Evolutionary conservation across 2,797 vertebrate genomes (phyloP), one percentile per base, ranked within the genome.

Genomic region (Cyclopterus lumpus): DNA sequence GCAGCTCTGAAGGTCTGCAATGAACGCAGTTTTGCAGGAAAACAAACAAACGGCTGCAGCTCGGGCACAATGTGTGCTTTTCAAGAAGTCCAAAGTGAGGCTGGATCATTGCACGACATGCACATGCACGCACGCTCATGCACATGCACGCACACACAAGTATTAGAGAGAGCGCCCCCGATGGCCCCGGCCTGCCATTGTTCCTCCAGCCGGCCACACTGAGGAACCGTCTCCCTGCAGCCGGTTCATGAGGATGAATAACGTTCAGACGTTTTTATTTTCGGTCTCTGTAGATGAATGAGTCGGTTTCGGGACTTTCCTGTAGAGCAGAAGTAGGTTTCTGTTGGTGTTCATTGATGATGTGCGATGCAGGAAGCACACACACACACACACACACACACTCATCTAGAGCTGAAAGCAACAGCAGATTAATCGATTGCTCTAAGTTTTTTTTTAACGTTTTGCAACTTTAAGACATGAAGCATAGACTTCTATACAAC

Each of bases 51-150:
- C 46, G 83, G 79, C 84, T 87, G 86, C 77, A 69, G 86, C 77
- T 20, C 16, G 7, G 42, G 73, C 67, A 30, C n/a, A 4, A 30
- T 6, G 20, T 83, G 20, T 83, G 81, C 85, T 89, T 89, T 88
- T 89, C 82, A 86, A 90, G 89, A 89, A 89, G 80, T 88, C 85
- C 81, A 90, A 81, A 89, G 82, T 84, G 85, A 86, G 81, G 83
- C 81, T 83, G 86, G 75, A 67, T 80, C 75, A 75, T 92, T 94
- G 91, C 90, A 82, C 91, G 94, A 93, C 87, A 71, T 60, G 67
- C 28, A 61, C 59, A 40, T 71, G 77, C 55, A 46, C n/a, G 15
- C 65, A 80, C 58, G 46, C 59, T 53, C 74, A 44, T 75, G 67
- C 58, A 64, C 58, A 60, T 58, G 60, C 54, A 51, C 48, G 44